Percentiles rank a stretch among this genome's conserved stretches.
Evolutionary conservation across 2,888 invertebrate species (phyloP).

Genomic region (Phytoseiulus persimilis): DNA sequence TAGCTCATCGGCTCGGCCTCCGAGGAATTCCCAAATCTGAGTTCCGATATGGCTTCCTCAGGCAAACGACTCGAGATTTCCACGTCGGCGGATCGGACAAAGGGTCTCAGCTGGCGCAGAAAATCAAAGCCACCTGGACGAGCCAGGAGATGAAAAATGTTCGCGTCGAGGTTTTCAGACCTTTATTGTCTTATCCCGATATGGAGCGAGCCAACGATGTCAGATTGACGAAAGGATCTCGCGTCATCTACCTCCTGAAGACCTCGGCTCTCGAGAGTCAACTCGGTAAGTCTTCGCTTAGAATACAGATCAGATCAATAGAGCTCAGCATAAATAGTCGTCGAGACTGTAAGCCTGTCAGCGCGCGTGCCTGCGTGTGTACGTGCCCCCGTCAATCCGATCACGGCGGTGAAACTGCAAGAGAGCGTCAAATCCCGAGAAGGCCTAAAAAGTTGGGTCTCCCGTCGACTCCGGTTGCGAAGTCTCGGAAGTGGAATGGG

Average conservation of each 20-base stretch:
- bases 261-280: conserved; percentile 10
- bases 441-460: background rate
- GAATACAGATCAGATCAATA: background rate
- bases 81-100: conserved; percentile 35
- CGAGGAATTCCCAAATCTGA: background rate
- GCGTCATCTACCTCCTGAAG: conserved; percentile 21
- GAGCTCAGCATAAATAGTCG: background rate
- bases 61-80: conserved; percentile 24
- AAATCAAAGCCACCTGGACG: conserved; percentile 14
- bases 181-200: conserved; percentile 16
- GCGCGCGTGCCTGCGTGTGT: background rate
- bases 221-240: conserved; percentile 26
- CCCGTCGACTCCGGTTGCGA: background rate
- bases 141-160: conserved; percentile 13
- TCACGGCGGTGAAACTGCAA: background rate
- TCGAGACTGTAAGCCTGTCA: background rate
- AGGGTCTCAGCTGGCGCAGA: background rate
- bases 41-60: background rate
- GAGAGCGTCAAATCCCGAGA: background rate
- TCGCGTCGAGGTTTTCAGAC: conserved; percentile 15
- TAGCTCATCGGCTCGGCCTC: background rate
- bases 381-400: background rate
- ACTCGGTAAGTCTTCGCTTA: conserved; percentile 10
- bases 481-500: background rate
- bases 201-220: conserved; percentile 33